Conservation (phyloP, 2,113 vertebrate species). For the Trogon surrucura region DNA sequence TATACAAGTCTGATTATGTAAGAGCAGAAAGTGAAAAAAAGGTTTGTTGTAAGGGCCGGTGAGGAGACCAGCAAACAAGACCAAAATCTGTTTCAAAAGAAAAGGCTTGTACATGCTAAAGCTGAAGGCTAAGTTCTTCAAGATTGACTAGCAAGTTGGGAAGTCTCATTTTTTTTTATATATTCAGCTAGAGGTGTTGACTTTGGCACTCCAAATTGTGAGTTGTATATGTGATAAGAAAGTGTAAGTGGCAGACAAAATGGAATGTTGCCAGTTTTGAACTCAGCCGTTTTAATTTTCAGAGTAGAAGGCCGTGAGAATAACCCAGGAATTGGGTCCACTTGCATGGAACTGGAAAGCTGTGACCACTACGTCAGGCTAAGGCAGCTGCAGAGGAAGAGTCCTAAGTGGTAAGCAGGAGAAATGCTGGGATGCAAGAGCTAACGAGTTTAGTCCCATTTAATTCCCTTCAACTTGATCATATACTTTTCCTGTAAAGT, state of each 20-base stretch:
- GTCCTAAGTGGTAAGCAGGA: neutral
- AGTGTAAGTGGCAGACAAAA: neutral
- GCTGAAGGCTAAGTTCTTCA: neutral
- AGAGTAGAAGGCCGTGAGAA: neutral
- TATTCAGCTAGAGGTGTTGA: neutral
- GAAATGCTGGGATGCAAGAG: neutral
- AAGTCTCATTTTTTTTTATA: neutral
- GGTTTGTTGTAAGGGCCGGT: fast-evolving
- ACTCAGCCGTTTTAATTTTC: neutral
- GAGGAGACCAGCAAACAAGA: neutral
- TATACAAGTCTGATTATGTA: neutral
- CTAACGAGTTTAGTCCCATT: neutral
- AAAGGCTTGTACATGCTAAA: neutral
- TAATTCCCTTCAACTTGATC: conserved; percentile 8
- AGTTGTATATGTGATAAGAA: neutral
- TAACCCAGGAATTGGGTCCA: neutral
- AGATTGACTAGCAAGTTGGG: neutral
- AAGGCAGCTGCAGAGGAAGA: neutral
- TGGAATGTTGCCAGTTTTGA: neutral
- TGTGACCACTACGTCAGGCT: neutral
- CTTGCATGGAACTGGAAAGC: neutral
- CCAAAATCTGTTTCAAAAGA: neutral
- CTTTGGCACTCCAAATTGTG: neutral
- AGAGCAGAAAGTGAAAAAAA: neutral
- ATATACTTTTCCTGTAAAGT: neutral